Conservation (phyloP, 2,113 vertebrate species). For the Motacilla tschutschensis region DNA sequence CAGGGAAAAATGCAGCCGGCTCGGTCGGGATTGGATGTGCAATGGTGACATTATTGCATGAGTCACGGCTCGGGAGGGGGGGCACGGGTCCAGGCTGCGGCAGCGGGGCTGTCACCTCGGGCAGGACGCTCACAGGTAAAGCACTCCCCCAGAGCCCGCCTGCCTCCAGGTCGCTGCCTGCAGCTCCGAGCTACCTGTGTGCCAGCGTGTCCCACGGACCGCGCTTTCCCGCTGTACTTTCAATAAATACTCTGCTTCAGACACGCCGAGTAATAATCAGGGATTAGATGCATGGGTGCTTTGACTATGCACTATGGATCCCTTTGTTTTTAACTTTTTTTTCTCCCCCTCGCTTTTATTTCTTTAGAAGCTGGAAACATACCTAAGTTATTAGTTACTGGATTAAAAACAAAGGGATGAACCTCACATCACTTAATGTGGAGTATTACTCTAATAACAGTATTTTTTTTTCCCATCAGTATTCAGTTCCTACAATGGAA, state of each 20-base stretch:
- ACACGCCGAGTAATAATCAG: background rate
- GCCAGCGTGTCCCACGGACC: background rate
- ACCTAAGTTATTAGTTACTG: slow-evolving; percentile 3
- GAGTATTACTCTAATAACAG: background rate
- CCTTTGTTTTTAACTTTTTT: background rate
- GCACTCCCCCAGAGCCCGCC: background rate
- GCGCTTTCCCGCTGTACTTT: background rate
- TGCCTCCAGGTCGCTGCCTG: background rate
- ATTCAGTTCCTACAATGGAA: background rate
- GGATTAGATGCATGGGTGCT: slow-evolving; percentile 12
- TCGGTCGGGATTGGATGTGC: background rate
- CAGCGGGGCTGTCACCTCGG: background rate
- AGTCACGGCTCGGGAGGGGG: background rate
- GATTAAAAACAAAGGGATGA: slow-evolving; percentile 25
- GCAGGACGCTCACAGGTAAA: background rate
- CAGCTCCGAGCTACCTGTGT: background rate
- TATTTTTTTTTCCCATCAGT: background rate
- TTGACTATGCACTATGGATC: background rate
- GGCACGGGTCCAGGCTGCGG: background rate
- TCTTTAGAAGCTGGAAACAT: background rate
- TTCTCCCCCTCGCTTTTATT: background rate
- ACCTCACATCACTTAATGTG: background rate
- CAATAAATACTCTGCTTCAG: background rate
- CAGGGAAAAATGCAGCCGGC: background rate
- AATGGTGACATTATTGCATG: background rate